Evolutionary conservation across 2,113 vertebrate genomes (phyloP), one percentile per base, ranked within the genome.

Genomic region (Perca flavescens): DNA sequence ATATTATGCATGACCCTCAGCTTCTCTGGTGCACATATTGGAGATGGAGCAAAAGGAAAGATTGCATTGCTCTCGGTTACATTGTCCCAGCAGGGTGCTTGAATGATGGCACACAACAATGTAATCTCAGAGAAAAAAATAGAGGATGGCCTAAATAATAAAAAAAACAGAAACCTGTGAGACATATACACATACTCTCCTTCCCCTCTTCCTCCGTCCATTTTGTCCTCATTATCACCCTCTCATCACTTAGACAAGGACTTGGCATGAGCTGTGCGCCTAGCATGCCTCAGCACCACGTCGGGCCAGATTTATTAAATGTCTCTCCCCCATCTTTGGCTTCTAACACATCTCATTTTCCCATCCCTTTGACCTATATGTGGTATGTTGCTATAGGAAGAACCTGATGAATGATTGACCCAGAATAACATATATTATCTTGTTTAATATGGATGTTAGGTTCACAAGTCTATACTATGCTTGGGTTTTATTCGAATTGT

Each of bases 181-280:
- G 75, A 82, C 47, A 76, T 53, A 70, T 72, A 71, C 78, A 79
- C 79, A 77, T 81, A 9, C 57, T 68, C 46, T 40, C 57, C 57
- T 16, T 57, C 6, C 57, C 47, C 60, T 84, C 22, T 52, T 63
- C 60, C 54, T 75, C 68, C 56, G 40, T 79, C 54, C 22, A 68
- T 82, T 82, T 65, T 77, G 57, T 73, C 75, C 83, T 88, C 79
- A 90, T 91, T 90, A 90, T 84, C 63, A 71, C 82, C 79, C 61
- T 57, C 80, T 86, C 77, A 83, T 90, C 79, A 79, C 58, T 84
- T 77, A 67, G 87, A 69, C 66, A 53, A 53, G 66, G 66, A 69
- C 66, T 69, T 69, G 64, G 65, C 65, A 52, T 68, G 68, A 87
- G 74, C 75, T 31, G 36, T 60, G 77, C 86, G 77, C 57, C 61